These are phyloP conservation scores for Penaeus japonicus DNA, from an alignment of 1,140 invertebrate species.

Conservation along the genomic window DNA sequence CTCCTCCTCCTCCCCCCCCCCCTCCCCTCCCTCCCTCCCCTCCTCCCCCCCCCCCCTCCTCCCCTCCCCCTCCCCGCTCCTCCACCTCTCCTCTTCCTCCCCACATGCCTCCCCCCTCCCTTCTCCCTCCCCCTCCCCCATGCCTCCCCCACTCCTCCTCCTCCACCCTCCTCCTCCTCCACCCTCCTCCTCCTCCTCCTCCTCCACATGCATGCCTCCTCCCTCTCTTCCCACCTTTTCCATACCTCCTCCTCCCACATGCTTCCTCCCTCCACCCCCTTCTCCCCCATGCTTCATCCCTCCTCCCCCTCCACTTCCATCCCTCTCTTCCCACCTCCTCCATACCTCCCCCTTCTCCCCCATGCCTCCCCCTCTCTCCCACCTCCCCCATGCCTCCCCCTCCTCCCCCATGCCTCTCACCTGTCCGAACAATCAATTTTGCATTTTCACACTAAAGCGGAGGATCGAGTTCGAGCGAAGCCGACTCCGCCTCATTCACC, in stretches of 20 bases:
- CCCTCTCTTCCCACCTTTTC: too few species aligned
- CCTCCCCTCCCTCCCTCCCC: background rate
- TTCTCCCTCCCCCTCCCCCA: background rate
- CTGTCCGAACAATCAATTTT: too few species aligned
- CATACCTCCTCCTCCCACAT: background rate
- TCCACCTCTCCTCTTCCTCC: background rate
- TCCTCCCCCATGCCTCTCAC: background rate
- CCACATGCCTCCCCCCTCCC: background rate
- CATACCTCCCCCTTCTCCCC: too few species aligned
- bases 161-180: background rate
- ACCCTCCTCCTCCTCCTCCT: background rate
- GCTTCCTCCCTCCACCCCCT: background rate
- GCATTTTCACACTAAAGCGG: too few species aligned
- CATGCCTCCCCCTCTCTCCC: too few species aligned
- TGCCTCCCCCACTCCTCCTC: background rate
- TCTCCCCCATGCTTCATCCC: background rate
- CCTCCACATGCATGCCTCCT: background rate
- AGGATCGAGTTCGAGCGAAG: too few species aligned
- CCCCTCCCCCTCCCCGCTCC: background rate
- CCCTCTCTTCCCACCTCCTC: background rate
- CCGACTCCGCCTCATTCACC: too few species aligned
- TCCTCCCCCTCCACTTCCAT: too few species aligned
- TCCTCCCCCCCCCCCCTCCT: background rate
- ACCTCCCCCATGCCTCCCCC: background rate
- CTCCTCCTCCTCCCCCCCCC: background rate